Conservation (phyloP, 2,797 vertebrate genomes). For the Salmo trutta region DNA sequence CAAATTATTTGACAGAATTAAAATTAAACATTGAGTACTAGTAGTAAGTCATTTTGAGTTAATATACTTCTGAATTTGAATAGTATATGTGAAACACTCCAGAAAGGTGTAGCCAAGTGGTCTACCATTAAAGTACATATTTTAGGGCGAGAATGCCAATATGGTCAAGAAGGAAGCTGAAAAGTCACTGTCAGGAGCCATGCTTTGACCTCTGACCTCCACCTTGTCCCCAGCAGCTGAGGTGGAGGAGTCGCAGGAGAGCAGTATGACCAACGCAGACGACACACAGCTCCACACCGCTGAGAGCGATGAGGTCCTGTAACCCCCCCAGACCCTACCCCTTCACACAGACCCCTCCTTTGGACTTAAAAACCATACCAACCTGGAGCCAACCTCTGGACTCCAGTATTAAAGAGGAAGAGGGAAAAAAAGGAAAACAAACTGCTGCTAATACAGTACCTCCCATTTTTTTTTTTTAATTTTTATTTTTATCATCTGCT, state of each 20-base stretch:
- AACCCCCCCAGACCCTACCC: conserved; percentile 56
- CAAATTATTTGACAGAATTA: background rate
- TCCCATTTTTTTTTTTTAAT: conserved; percentile 25
- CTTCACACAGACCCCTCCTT: conserved; percentile 2
- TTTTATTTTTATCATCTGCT: conserved; percentile 35
- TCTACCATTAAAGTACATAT: background rate
- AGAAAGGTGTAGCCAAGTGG: background rate
- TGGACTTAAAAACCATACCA: conserved; percentile 27
- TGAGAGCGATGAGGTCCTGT: conserved; percentile 94
- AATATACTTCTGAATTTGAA: background rate
- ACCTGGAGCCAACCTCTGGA: conserved; percentile 31
- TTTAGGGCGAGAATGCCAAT: background rate
- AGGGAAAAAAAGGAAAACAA: conserved; percentile 51
- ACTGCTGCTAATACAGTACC: conserved; percentile 69
- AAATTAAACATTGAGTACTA: background rate
- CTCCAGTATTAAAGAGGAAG: conserved; percentile 39
- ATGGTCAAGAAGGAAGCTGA: background rate
- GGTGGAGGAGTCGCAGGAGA: conserved; percentile 91
- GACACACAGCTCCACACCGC: conserved; percentile 96
- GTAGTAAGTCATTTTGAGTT: background rate
- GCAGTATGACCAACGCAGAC: conserved; percentile 96
- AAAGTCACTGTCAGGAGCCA: background rate
- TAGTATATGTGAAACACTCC: background rate
- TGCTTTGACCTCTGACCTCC: background rate
- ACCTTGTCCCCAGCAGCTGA: conserved; percentile 69